phyloP scores from a whole-genome alignment of 92 coral and sea anemone genomes.

The Ricordea florida region DNA sequence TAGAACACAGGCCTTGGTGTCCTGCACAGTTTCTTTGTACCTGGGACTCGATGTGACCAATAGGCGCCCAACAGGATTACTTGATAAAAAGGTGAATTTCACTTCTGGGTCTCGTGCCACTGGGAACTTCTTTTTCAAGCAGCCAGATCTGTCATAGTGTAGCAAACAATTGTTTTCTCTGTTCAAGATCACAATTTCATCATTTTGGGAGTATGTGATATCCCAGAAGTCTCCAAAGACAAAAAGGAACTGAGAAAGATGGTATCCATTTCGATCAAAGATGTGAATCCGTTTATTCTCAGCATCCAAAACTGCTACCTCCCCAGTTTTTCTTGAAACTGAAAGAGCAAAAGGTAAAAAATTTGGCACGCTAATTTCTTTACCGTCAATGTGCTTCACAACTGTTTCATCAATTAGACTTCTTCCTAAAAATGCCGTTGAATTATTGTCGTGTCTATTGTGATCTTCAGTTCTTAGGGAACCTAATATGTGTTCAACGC shows the following conservation, averaged over 20 bases:
- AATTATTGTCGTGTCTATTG: neutral
- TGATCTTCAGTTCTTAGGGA: neutral
- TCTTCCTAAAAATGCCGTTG: neutral
- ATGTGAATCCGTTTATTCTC: conserved; percentile 37
- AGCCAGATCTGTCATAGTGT: conserved; percentile 45
- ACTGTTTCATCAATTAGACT: conserved; percentile 14
- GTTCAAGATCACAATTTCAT: conserved; percentile 49
- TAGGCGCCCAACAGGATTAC: conserved; percentile 23
- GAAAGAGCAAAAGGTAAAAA: conserved; percentile 58
- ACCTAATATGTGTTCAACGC: neutral
- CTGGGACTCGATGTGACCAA: conserved; percentile 47
- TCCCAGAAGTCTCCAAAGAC: conserved; percentile 62
- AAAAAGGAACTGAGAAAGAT: conserved; percentile 21
- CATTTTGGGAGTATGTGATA: conserved; percentile 39
- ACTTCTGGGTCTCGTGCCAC: conserved; percentile 20
- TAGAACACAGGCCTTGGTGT: conserved; percentile 26
- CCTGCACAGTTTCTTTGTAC: conserved; percentile 16
- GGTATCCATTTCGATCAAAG: conserved; percentile 23
- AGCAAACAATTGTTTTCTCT: conserved; percentile 39
- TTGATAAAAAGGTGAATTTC: conserved; percentile 39
- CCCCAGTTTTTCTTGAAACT: conserved; percentile 30
- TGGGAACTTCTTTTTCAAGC: conserved; percentile 19
- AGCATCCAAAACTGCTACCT: conserved; percentile 49
- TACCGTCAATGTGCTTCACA: conserved; percentile 5
- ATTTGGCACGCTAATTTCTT: neutral